Base-by-base conservation (phyloP, 2,888 invertebrate genomes). In the Rhagophthalmus giganteus region DNA sequence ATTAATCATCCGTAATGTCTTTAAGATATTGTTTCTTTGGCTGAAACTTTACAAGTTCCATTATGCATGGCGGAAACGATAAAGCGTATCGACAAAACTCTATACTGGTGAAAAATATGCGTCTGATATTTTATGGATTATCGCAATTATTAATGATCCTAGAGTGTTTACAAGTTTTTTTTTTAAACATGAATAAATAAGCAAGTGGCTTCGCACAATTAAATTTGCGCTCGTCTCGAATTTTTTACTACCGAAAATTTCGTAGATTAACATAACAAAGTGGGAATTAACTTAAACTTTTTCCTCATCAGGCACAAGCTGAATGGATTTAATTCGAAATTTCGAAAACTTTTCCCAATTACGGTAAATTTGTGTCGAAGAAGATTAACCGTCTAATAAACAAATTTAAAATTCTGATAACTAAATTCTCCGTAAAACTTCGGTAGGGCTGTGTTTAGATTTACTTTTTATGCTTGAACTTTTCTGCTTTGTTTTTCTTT, bases 1-100 rank as follows among this genome's bases (percentile, higher is more conserved):
- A 49, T 50, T 44, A 44, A 50, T 50, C 50, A 50, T 50, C 31
- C 28, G 20, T 50, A 45, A 49, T 41, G 41, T 39, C 47, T 47
- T 38, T 47, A 38, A 27, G 39, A 47, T 38, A 47, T 47, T 47
- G 39, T 47, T 39, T 47, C 38, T 33, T 47, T 32, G 27, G 26
- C 25, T 24, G 11, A 6, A 37, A 46, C 46, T 46, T 46, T 27
- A 35, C 38, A 46, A 46, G 20, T 31, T 30, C 26, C 37, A 33
- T 44, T 44, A 44, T 44, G 34, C 34, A 30, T 31, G 46, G 15
- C 35, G 37, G 37, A 20, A 35, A 33, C 34, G 31, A 38, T 38
- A 38, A 46, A 38, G 30, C n/a, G n/a, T n/a, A n/a, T n/a, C n/a
- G n/a, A n/a, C n/a, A n/a, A n/a, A n/a, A n/a, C n/a, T n/a, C n/a